phyloP scores from a whole-genome alignment of 2,888 invertebrate species.

The Zele albiditarsus region DNA sequence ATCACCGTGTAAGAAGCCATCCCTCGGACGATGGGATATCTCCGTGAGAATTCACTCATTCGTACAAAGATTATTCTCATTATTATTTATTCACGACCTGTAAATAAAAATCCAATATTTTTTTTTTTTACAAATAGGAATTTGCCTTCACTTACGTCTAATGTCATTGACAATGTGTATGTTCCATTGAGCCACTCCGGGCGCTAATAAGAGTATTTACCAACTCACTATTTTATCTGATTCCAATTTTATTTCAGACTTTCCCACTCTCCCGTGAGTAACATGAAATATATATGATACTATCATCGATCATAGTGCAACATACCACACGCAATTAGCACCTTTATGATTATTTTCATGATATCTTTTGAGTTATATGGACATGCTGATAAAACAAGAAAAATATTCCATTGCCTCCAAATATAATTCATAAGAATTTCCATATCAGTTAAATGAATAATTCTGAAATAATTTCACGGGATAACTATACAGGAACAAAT shows the following conservation, averaged over 20 bases:
- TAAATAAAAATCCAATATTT: conserved; percentile 1
- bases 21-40: conserved; percentile 75
- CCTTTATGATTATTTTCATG: neutral
- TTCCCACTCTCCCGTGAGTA: neutral
- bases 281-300: neutral
- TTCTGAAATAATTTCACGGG: no score
- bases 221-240: neutral
- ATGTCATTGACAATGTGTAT: neutral
- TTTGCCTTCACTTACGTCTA: neutral
- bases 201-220: neutral
- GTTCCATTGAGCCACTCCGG: neutral
- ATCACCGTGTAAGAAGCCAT: conserved; percentile 77
- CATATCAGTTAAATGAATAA: no score
- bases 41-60: conserved; percentile 72
- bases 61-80: conserved; percentile 70
- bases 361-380: no score
- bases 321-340: neutral
- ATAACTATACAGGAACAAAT: no score
- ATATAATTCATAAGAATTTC: no score
- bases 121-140: neutral
- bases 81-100: conserved; percentile 37
- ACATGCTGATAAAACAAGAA: no score
- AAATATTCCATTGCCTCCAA: no score
- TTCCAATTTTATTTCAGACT: neutral
- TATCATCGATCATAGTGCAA: conserved; percentile 11